phyloP scores from a whole-genome alignment of 2,888 invertebrate species.

The Matsumyia berberina region DNA sequence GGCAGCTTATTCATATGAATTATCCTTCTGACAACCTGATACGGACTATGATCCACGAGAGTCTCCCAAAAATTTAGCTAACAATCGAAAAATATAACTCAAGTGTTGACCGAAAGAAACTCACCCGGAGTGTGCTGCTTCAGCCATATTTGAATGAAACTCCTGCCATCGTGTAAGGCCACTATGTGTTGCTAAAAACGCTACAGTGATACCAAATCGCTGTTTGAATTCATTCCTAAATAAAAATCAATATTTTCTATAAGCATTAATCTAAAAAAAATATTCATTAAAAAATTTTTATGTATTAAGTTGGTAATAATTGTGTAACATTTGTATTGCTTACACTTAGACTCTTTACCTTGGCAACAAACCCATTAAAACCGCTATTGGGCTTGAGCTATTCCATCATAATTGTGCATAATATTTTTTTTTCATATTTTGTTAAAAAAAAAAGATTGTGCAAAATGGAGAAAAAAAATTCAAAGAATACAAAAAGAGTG shows the following conservation, averaged over 20 bases:
- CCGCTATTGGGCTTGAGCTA: slow-evolving; percentile 93
- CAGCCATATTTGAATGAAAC: slow-evolving; percentile 86
- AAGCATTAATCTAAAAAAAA: slow-evolving; percentile 3
- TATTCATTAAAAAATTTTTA: not conserved
- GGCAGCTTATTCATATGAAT: no score
- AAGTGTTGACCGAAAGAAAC: slow-evolving; percentile 47
- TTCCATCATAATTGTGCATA: slow-evolving; percentile 84
- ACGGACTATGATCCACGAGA: no score
- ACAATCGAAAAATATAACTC: no score
- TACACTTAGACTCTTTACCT: slow-evolving; percentile 88
- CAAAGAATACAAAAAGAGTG: slow-evolving; percentile 76
- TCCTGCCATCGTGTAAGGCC: slow-evolving; percentile 96
- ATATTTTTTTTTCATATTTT: slow-evolving; percentile 78
- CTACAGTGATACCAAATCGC: slow-evolving; percentile 92
- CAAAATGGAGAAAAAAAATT: slow-evolving; percentile 76
- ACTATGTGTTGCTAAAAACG: slow-evolving; percentile 95
- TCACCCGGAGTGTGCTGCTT: slow-evolving; percentile 83
- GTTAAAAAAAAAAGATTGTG: slow-evolving; percentile 54
- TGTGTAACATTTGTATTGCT: slow-evolving; percentile 39
- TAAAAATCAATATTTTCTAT: slow-evolving; percentile 26
- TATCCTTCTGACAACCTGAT: no score
- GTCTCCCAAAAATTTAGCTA: no score
- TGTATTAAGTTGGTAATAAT: not conserved
- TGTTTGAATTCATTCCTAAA: slow-evolving; percentile 92
- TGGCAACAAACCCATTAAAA: slow-evolving; percentile 96